These are phyloP conservation scores for Pteruthius melanotis DNA, from an alignment of 2,113 vertebrate species.

Conservation along the genomic window DNA sequence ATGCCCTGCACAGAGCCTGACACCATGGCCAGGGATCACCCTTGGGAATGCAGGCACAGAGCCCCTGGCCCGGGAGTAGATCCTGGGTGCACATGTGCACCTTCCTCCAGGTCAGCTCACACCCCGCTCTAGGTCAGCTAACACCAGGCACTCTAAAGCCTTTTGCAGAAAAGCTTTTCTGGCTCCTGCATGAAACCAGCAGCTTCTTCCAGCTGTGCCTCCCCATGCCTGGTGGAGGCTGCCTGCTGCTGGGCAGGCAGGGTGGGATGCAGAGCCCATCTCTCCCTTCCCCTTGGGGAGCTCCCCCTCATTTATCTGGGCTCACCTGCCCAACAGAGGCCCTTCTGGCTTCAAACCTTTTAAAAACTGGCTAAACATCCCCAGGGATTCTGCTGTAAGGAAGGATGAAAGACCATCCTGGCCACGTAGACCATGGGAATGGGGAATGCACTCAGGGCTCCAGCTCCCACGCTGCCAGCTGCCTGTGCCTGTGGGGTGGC, in stretches of 20 bases:
- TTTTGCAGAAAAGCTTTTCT: constrained; percentile 5
- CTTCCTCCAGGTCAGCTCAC: background rate
- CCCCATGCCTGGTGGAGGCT: background rate
- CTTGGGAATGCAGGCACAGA: background rate
- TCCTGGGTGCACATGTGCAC: background rate
- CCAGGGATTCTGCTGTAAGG: background rate
- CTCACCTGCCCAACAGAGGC: background rate
- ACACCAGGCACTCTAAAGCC: background rate
- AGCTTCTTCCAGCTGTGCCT: background rate
- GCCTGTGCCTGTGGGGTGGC: rapidly evolving
- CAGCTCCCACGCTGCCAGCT: background rate
- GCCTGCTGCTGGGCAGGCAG: background rate
- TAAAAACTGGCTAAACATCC: background rate
- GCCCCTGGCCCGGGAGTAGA: background rate
- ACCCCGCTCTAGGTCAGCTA: background rate
- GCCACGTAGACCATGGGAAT: rapidly evolving
- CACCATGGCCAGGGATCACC: background rate
- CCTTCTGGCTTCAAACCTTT: background rate
- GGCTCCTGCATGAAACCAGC: constrained; percentile 31
- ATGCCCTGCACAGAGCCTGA: background rate
- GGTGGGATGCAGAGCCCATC: background rate
- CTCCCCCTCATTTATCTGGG: background rate
- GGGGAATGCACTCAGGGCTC: background rate
- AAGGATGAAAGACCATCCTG: background rate
- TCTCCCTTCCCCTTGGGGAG: background rate